These are phyloP conservation scores for Polymixis lichenea DNA, from an alignment of 2,888 invertebrate genomes.

Conservation along the genomic window DNA sequence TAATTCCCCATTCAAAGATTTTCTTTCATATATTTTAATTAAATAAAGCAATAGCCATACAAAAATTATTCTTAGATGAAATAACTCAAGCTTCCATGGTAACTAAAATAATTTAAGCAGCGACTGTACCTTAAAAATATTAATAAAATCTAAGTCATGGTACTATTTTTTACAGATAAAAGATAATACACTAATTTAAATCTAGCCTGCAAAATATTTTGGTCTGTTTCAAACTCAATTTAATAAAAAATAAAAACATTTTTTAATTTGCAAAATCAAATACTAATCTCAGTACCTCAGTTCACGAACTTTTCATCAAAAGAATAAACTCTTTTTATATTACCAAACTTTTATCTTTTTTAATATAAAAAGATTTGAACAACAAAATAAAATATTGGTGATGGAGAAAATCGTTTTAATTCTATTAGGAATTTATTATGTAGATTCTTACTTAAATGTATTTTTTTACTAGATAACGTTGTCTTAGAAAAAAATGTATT, in stretches of 20 bases:
- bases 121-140: conserved; percentile 49
- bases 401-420: conserved; percentile 8
- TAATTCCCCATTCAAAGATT: neutral
- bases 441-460: neutral
- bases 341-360: neutral
- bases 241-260: conserved; percentile 31
- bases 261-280: conserved; percentile 42
- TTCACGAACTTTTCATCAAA: conserved; percentile 43
- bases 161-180: conserved; percentile 59
- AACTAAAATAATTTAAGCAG: conserved; percentile 40
- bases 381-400: neutral
- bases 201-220: conserved; percentile 52
- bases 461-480: conserved; percentile 19
- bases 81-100: conserved; percentile 24
- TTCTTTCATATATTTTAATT: neutral
- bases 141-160: conserved; percentile 64
- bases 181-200: conserved; percentile 56
- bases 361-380: conserved; percentile 14
- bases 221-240: conserved; percentile 56
- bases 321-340: conserved; percentile 11
- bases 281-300: conserved; percentile 51
- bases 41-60: neutral
- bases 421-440: conserved; percentile 19
- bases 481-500: neutral
- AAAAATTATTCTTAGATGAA: neutral